Percentiles rank a stretch among this genome's conserved stretches.
Evolutionary conservation across 2,113 vertebrate genomes (phyloP).

Genomic region (Agelaius phoeniceus): DNA sequence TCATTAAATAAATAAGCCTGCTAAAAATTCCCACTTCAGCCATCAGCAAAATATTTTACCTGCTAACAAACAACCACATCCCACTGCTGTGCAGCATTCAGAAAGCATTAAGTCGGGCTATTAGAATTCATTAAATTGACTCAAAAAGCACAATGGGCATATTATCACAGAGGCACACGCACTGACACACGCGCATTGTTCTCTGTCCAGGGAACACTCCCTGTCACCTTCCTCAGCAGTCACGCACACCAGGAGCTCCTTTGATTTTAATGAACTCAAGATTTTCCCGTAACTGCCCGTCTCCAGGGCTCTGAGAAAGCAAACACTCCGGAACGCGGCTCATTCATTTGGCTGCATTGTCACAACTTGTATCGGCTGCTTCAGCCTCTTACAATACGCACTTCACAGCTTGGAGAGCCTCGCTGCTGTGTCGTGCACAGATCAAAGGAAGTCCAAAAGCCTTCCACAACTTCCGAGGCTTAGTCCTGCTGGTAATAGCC

Average conservation of each 20-base stretch:
- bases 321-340: background rate
- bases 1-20: slow-evolving; percentile 27
- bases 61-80: background rate
- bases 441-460: slow-evolving; percentile 17
- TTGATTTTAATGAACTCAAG: slow-evolving; percentile 45
- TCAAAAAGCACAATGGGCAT: slow-evolving; percentile 11
- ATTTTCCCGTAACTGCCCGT: background rate
- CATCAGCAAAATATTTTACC: slow-evolving; percentile 23
- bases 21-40: slow-evolving; percentile 22
- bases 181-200: background rate
- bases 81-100: background rate
- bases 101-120: background rate
- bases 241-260: background rate
- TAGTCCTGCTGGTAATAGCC: background rate
- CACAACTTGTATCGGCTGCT: background rate
- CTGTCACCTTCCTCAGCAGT: slow-evolving; percentile 2
- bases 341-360: background rate
- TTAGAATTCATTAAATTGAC: slow-evolving; percentile 43
- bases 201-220: background rate
- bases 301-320: slow-evolving; percentile 13
- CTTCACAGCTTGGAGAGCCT: background rate
- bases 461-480: background rate
- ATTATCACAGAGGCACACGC: background rate
- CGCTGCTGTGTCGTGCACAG: background rate
- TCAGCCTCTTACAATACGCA: background rate